Conservation (phyloP, 2,797 vertebrate genomes). For the Lindbergichthys nudifrons region DNA sequence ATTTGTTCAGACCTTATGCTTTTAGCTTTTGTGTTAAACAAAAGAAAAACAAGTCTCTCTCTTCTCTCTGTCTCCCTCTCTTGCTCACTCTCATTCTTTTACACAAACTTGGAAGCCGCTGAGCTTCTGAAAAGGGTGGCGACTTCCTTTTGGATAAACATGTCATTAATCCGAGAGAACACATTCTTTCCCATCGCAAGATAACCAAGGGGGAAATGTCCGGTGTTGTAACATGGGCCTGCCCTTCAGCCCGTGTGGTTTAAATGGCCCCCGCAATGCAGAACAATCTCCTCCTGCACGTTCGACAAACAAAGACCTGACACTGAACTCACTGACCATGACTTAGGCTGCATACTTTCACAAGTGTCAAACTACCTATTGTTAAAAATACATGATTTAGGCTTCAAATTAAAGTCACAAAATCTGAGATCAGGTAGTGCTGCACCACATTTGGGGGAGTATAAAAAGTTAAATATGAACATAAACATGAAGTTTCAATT, state of each 20-base stretch:
- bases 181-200: conserved; percentile 96
- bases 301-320: conserved; percentile 29
- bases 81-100: conserved; percentile 72
- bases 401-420: neutral
- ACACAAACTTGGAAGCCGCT: conserved; percentile 89
- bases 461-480: neutral
- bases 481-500: too few relatives aligned
- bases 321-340: conserved; percentile 16
- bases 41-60: conserved; percentile 20
- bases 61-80: conserved; percentile 65
- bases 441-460: neutral
- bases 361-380: neutral
- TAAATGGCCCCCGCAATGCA: conserved; percentile 58
- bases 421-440: neutral
- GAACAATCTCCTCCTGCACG: conserved; percentile 32
- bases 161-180: conserved; percentile 96
- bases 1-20: conserved; percentile 24
- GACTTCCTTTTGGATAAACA: conserved; percentile 99
- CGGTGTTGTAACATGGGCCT: conserved; percentile 75
- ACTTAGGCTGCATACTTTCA: neutral
- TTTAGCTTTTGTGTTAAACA: conserved; percentile 49
- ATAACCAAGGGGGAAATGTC: conserved; percentile 91
- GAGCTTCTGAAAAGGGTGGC: conserved; percentile 95
- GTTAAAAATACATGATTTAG: neutral
- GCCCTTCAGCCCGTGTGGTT: conserved; percentile 63